Percentiles rank a stretch among this genome's conserved stretches.
Conservation (phyloP, 1,140 invertebrate genomes). For the Nephotettix cincticeps region DNA sequence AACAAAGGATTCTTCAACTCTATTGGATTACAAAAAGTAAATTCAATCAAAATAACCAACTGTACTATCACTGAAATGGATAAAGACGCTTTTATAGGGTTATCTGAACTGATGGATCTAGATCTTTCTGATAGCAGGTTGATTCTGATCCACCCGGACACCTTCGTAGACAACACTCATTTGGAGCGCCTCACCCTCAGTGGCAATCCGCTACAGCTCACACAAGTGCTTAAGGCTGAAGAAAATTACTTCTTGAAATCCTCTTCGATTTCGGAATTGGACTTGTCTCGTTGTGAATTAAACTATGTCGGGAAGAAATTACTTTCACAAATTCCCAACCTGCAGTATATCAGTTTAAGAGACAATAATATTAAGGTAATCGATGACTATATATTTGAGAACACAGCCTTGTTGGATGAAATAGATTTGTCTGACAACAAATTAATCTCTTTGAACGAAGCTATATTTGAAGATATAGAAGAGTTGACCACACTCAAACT, state of each 20-base stretch:
- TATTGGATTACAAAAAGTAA: conserved; percentile 46
- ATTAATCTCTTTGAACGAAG: conserved; percentile 55
- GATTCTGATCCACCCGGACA: conserved; percentile 60
- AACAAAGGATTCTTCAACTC: conserved; percentile 27
- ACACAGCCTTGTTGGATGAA: conserved; percentile 59
- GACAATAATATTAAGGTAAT: conserved; percentile 62
- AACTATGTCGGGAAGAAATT: conserved; percentile 56
- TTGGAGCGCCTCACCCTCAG: conserved; percentile 63
- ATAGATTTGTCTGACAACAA: conserved; percentile 65
- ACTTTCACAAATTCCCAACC: conserved; percentile 58
- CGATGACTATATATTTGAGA: conserved; percentile 58
- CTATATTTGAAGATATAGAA: conserved; percentile 59
- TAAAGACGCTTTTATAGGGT: conserved; percentile 60
- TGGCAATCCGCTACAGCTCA: conserved; percentile 58
- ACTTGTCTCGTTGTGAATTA: conserved; percentile 64
- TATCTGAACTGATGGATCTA: conserved; percentile 61
- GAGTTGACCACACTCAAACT: conserved; percentile 60
- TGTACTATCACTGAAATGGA: conserved; percentile 47
- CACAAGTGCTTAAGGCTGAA: conserved; percentile 43
- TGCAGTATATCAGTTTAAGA: conserved; percentile 63
- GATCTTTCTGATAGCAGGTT: conserved; percentile 65
- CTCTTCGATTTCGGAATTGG: conserved; percentile 62
- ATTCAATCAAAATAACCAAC: conserved; percentile 48
- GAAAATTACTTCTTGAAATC: conserved; percentile 57
- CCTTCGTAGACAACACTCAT: conserved; percentile 63